Conservation (phyloP, 1,140 invertebrate genomes). For the Papilio dardanus region DNA sequence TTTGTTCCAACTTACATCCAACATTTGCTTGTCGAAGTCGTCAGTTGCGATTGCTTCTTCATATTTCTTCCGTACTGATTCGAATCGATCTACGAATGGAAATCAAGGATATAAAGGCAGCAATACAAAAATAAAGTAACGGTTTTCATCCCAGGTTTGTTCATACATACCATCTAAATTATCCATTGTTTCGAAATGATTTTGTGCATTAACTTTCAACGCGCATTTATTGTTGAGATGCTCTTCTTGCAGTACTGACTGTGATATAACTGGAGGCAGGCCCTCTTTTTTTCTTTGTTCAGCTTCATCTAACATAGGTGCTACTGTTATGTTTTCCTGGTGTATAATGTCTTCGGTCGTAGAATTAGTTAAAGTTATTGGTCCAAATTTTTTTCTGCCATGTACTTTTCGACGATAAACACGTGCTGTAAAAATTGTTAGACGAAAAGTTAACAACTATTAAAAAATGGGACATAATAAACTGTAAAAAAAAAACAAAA, state of each 20-base stretch:
- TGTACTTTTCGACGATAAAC: background rate
- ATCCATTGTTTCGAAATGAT: constrained; percentile 53
- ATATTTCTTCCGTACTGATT: constrained; percentile 42
- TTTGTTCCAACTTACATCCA: constrained; percentile 48
- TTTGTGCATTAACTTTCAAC: constrained; percentile 48
- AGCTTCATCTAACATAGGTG: background rate
- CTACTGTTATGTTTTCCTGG: background rate
- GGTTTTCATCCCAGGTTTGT: background rate
- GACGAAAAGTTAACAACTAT: background rate
- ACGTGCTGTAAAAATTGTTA: background rate
- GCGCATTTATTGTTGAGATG: constrained; percentile 46
- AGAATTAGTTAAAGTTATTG: background rate
- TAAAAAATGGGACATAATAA: too few relatives aligned
- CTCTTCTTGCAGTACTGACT: background rate
- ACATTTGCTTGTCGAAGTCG: constrained; percentile 56
- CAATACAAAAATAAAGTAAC: background rate
- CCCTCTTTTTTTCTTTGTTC: constrained; percentile 15
- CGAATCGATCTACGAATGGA: constrained; percentile 44
- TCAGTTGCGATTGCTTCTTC: constrained; percentile 41
- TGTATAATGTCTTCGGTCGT: background rate
- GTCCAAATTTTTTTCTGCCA: background rate
- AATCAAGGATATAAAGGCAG: background rate
- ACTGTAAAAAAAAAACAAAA: too few relatives aligned
- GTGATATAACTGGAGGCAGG: background rate
- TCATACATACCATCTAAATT: constrained; percentile 52